A percentile compares a stretch with the other conserved stretches of the same genome.
Evolutionary conservation across 2,888 invertebrate genomes (phyloP).

Genomic region (Onchidella celtica): DNA sequence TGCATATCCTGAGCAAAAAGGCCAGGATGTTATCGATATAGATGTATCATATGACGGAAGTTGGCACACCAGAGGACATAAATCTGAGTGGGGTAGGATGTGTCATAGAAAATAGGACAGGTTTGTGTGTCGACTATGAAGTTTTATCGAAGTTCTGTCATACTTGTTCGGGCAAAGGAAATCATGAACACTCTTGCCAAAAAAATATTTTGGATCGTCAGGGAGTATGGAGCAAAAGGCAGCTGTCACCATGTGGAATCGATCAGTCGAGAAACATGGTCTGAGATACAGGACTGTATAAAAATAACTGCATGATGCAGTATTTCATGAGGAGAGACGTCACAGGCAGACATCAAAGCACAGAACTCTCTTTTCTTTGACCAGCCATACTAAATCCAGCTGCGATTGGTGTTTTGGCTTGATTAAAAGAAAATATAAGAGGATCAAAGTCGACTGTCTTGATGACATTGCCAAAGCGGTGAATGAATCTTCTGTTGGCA

Average conservation of each 20-base stretch:
- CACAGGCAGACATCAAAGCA: too few species aligned
- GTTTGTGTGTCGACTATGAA: conserved; percentile 22
- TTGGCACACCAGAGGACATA: conserved; percentile 28
- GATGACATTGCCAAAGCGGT: too few species aligned
- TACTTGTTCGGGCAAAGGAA: conserved; percentile 2
- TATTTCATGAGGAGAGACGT: too few species aligned
- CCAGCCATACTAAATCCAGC: too few species aligned
- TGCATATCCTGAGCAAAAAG: conserved; percentile 27
- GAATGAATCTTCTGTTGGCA: too few species aligned
- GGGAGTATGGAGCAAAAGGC: conserved; percentile 35
- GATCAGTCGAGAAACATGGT: conserved; percentile 7
- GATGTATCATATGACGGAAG: conserved; percentile 38
- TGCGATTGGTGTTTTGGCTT: too few species aligned
- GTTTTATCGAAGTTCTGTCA: conserved; percentile 32
- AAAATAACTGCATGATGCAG: too few species aligned
- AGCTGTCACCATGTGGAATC: neutral
- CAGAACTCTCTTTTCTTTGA: too few species aligned
- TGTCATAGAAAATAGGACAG: conserved; percentile 23
- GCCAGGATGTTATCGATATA: conserved; percentile 13
- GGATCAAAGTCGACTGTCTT: too few species aligned
- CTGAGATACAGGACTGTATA: conserved; percentile 15
- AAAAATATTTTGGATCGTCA: conserved; percentile 19
- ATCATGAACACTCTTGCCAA: neutral
- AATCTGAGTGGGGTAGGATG: conserved; percentile 8
- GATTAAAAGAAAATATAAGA: too few species aligned